phyloP scores from a whole-genome alignment of 64 coral and sea anemone genomes.

The Orbicella faveolata region DNA sequence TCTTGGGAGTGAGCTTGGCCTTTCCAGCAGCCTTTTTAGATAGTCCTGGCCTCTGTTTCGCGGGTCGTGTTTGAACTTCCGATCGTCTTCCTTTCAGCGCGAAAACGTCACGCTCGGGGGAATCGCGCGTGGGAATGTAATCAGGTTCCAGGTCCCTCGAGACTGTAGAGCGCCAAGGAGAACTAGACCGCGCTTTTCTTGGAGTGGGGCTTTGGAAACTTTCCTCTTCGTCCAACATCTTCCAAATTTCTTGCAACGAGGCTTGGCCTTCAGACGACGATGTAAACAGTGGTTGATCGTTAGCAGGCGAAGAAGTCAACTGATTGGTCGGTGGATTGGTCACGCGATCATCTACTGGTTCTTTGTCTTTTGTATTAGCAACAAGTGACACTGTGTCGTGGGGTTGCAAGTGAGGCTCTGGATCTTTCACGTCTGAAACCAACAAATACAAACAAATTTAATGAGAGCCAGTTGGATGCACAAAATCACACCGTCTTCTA shows the following conservation, averaged over 20 bases:
- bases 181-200: constrained; percentile 5
- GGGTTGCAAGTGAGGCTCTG: background rate
- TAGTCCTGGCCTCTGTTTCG: constrained; percentile 43
- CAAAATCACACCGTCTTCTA: too few species aligned
- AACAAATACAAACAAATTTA: background rate
- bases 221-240: constrained; percentile 93
- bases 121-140: constrained; percentile 50
- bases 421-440: background rate
- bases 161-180: background rate
- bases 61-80: constrained; percentile 39
- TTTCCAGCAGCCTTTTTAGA: constrained; percentile 89
- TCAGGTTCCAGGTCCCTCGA: constrained; percentile 33
- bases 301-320: constrained; percentile 34
- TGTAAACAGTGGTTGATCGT: constrained; percentile 74
- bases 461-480: too few species aligned
- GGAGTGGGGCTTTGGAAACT: constrained; percentile 75
- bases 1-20: constrained; percentile 54
- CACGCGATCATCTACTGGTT: constrained; percentile 8
- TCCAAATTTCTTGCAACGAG: constrained; percentile 97
- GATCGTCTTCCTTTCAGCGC: constrained; percentile 80
- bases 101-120: constrained; percentile 49
- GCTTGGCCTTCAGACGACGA: constrained; percentile 94
- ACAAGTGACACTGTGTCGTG: background rate
- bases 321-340: constrained; percentile 14
- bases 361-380: background rate